Evolutionary conservation across 2,888 invertebrate species (phyloP), one percentile per base, ranked within the genome.

Genomic region (Dicyrtoma fusca): DNA sequence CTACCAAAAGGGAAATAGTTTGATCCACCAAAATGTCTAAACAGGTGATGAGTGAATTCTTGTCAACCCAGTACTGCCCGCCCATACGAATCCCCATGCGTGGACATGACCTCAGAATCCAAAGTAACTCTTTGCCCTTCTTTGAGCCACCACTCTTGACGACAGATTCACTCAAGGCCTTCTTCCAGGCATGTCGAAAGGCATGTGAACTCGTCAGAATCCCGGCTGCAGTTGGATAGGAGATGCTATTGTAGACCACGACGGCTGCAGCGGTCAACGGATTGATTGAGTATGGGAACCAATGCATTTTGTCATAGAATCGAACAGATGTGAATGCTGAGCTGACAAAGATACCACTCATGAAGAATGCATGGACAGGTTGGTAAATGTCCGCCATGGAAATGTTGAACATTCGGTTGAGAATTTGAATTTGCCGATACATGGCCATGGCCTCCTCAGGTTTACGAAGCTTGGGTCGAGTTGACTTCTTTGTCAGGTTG

Each of bases 1-100:
- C 53, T 17, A 53, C 53, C 17, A 53, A 53, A n/a, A 53, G 17
- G 17, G 53, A 17, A 17, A 53, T 53, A 21, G 53, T 53, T 19
- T 53, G 53, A 53, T 14, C 21, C n/a, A 53, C 53, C 53, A 53
- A 17, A 6, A 53, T 53, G 53, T 53, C 21, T 19, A 53, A 53
- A 19, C 53, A 53, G 1, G 53, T 53, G 19, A 53, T 21, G 21
- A 53, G 53, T 1, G 17, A 21, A 21, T 53, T 17, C 19, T 17
- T 53, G 11, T 53, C 19, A 1, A 53, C 21, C 10, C 21, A 53
- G 21, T 53, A 53, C 19, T 53, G 53, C 17, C 53, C 17, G 1
- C 53, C 53, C 53, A 53, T 53, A 1, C 53, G 14, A n/a, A 53
- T 53, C 17, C 21, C 21, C 53, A 53, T 17, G 17, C n/a, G 11